Percentiles rank a stretch among this genome's conserved stretches.
phyloP scores from a whole-genome alignment of 2,113 vertebrate species.

The Paramisgurnus dabryanus region DNA sequence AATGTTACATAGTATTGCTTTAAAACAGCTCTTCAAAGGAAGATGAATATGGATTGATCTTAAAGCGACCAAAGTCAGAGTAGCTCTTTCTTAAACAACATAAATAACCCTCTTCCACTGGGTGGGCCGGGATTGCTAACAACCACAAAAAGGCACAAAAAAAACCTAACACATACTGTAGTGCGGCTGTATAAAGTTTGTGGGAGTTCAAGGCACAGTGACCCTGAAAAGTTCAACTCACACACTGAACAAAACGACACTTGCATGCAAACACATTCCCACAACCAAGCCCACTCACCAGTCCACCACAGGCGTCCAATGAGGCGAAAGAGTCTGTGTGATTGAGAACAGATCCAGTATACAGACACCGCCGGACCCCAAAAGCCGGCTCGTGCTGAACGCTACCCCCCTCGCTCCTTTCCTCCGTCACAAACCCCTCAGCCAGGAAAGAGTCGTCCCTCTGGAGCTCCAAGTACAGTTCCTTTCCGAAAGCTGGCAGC shows the following conservation, averaged over 20 bases:
- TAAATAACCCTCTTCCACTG: neutral
- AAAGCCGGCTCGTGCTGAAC: slow-evolving; percentile 48
- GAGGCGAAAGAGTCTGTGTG: slow-evolving; percentile 82
- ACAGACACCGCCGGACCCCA: slow-evolving; percentile 79
- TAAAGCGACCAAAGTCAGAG: slow-evolving; percentile 21
- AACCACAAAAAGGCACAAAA: neutral
- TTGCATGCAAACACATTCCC: slow-evolving; percentile 6
- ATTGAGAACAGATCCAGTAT: slow-evolving; percentile 85
- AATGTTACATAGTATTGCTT: slow-evolving; percentile 6
- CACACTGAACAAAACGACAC: neutral
- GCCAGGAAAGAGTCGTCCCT: slow-evolving; percentile 81
- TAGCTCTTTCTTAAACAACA: slow-evolving; percentile 1
- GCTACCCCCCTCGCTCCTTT: slow-evolving; percentile 65
- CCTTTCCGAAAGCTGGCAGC: slow-evolving; percentile 80
- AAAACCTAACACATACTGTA: neutral
- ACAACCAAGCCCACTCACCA: slow-evolving; percentile 76
- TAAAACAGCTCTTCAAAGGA: neutral
- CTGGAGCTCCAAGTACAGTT: slow-evolving; percentile 81
- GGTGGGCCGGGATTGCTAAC: slow-evolving; percentile 7
- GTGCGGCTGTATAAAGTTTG: neutral
- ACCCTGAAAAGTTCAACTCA: neutral
- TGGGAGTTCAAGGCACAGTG: too few relatives aligned
- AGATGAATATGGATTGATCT: slow-evolving; percentile 4
- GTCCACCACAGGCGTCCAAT: slow-evolving; percentile 86
- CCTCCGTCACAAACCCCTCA: slow-evolving; percentile 80